Conservation (phyloP, 2,797 vertebrate species). For the Argyrosomus regius region DNA sequence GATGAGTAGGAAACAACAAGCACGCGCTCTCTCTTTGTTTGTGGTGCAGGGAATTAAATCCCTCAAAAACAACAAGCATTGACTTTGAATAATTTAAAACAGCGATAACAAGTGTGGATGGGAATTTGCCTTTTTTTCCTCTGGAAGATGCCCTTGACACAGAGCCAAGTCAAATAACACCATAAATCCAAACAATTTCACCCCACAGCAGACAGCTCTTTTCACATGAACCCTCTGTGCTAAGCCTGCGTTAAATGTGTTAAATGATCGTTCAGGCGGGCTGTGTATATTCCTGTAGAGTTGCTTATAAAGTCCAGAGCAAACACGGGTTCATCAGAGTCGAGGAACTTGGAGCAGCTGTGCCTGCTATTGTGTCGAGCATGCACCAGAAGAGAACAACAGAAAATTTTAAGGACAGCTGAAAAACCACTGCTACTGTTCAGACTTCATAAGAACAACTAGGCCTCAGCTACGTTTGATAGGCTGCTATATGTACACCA, state of each 20-base stretch:
- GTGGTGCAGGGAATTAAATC: too few species aligned
- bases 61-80: too few species aligned
- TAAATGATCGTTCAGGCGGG: conserved; percentile 8
- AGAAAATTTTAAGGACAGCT: background rate
- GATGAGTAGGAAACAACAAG: too few species aligned
- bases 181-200: background rate
- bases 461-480: background rate
- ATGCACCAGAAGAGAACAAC: conserved; percentile 14
- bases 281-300: conserved; percentile 33
- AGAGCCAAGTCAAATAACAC: conserved; percentile 10
- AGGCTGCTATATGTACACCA: background rate
- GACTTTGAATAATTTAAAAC: too few species aligned
- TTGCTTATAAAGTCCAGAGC: conserved; percentile 42
- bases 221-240: conserved; percentile 9
- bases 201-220: background rate
- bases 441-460: background rate
- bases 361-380: conserved; percentile 11
- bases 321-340: conserved; percentile 46
- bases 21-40: too few species aligned
- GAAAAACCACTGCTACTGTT: background rate
- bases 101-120: too few species aligned
- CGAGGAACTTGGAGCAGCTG: conserved; percentile 5
- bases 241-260: conserved; percentile 3
- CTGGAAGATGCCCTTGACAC: too few species aligned
- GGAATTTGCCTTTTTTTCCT: too few species aligned